Percentiles rank a stretch among this genome's conserved stretches.
These are phyloP conservation scores for Eudemis profundana DNA, from an alignment of 2,888 invertebrate genomes.

Conservation along the genomic window DNA sequence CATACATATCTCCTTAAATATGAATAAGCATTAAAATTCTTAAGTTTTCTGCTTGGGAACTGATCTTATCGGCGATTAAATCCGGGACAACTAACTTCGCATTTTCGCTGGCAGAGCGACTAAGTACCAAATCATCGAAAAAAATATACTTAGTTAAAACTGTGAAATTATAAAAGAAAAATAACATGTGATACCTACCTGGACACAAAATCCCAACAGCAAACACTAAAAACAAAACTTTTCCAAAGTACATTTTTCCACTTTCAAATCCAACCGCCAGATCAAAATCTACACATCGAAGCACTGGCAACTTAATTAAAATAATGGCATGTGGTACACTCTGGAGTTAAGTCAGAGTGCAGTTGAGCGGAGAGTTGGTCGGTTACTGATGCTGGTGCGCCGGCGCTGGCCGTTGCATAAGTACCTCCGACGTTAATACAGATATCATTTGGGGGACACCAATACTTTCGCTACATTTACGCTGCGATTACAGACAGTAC, in stretches of 20 bases:
- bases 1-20: no score
- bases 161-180: not conserved
- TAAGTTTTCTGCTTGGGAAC: no score
- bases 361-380: conserved; percentile 54
- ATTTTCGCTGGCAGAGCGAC: no score
- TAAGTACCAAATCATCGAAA: no score
- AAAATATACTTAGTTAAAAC: conserved; percentile 38
- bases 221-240: conserved; percentile 53
- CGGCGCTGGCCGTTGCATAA: conserved; percentile 73
- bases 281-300: conserved; percentile 21
- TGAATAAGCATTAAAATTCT: no score
- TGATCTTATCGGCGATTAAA: no score
- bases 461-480: conserved; percentile 78
- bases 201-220: conserved; percentile 57
- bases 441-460: conserved; percentile 84
- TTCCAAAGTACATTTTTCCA: conserved; percentile 51
- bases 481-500: conserved; percentile 2
- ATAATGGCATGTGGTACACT: conserved; percentile 1
- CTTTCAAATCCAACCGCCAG: conserved; percentile 35
- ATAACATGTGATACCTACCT: conserved; percentile 56
- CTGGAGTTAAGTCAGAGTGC: conserved; percentile 15
- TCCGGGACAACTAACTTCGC: no score
- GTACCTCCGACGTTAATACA: conserved; percentile 74
- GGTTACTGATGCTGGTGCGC: conserved; percentile 64
- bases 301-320: conserved; percentile 20